Percentiles rank a stretch among this genome's conserved stretches.
These are phyloP conservation scores for Lasioglossum calceatum DNA, from an alignment of 2,888 invertebrate species.

Conservation along the genomic window DNA sequence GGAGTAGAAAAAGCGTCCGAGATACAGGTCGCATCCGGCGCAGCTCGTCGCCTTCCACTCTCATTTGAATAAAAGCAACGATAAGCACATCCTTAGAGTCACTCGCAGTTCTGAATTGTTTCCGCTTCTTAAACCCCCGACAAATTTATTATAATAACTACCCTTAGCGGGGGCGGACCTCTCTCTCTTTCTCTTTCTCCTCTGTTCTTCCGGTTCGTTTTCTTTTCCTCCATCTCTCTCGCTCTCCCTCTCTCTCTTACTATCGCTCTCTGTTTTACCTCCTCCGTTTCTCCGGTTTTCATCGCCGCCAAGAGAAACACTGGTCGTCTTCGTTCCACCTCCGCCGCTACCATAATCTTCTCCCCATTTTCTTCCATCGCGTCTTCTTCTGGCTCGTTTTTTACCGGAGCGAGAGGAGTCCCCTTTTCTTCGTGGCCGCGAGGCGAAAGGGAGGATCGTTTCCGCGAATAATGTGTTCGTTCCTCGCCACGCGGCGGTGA, in stretches of 20 bases:
- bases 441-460: slow-evolving; percentile 73
- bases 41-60: slow-evolving; percentile 80
- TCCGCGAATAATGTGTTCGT: slow-evolving; percentile 71
- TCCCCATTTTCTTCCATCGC: slow-evolving; percentile 51
- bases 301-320: slow-evolving; percentile 36
- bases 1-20: slow-evolving; percentile 57
- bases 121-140: slow-evolving; percentile 84
- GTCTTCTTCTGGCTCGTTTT: slow-evolving; percentile 42
- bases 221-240: slow-evolving; percentile 25
- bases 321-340: slow-evolving; percentile 47
- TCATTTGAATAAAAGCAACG: slow-evolving; percentile 84
- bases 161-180: slow-evolving; percentile 79
- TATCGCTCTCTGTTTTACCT: slow-evolving; percentile 15
- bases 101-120: slow-evolving; percentile 83
- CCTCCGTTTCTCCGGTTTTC: slow-evolving; percentile 38
- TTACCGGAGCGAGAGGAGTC: slow-evolving; percentile 52
- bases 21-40: slow-evolving; percentile 71
- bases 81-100: slow-evolving; percentile 83
- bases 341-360: slow-evolving; percentile 45
- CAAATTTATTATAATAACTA: slow-evolving; percentile 84
- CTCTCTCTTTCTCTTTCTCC: slow-evolving; percentile 71
- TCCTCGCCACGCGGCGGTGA: slow-evolving; percentile 56
- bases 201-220: slow-evolving; percentile 11
- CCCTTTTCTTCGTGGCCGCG: slow-evolving; percentile 66
- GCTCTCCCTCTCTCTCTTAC: background rate